These are phyloP conservation scores for Sebastes variabilis DNA, from an alignment of 2,797 vertebrate genomes.

Conservation along the genomic window DNA sequence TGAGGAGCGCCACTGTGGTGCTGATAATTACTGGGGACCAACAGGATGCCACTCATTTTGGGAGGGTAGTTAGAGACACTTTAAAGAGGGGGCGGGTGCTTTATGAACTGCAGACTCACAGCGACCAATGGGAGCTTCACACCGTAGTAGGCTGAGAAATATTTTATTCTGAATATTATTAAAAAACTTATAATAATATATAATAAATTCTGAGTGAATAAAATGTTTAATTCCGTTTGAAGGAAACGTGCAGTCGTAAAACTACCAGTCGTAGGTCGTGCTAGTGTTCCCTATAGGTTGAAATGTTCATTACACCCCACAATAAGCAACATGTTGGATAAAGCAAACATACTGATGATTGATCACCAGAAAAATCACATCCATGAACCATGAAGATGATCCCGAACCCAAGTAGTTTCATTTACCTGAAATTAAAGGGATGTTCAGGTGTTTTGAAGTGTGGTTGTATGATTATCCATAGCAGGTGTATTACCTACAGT, in stretches of 20 bases:
- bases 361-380: background rate
- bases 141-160: background rate
- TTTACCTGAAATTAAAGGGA: background rate
- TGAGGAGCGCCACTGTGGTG: background rate
- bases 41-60: slow-evolving; percentile 7
- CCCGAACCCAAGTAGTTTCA: background rate
- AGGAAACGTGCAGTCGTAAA: background rate
- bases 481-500: background rate
- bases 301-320: background rate
- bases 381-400: background rate
- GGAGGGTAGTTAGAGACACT: background rate
- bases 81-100: background rate
- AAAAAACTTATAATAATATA: too few species aligned
- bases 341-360: background rate
- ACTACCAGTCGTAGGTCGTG: background rate
- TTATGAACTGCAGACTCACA: background rate
- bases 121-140: slow-evolving; percentile 6
- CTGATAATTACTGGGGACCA: slow-evolving; percentile 30
- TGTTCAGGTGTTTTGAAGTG: too few species aligned
- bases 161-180: slow-evolving; percentile 2
- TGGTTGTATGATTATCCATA: background rate
- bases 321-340: background rate
- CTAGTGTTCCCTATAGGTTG: background rate
- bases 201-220: background rate
- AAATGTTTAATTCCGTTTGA: background rate